These are phyloP conservation scores for Phrixothrix hirtus DNA, from an alignment of 2,888 invertebrate genomes.

Conservation along the genomic window DNA sequence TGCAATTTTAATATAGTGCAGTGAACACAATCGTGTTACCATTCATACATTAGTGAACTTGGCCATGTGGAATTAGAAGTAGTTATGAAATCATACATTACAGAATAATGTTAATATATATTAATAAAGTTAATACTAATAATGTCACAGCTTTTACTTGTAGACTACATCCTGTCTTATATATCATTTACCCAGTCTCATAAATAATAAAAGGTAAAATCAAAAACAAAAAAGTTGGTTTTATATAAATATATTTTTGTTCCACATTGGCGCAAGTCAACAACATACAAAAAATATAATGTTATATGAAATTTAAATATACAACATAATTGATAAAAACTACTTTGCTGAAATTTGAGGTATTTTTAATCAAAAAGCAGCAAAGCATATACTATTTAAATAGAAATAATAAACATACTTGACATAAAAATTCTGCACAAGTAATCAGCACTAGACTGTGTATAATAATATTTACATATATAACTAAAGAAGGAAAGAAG, in stretches of 20 bases:
- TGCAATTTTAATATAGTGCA: constrained; percentile 48
- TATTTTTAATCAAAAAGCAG: constrained; percentile 9
- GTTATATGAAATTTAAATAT: constrained; percentile 50
- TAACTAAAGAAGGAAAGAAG: constrained; percentile 38
- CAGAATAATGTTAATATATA: constrained; percentile 30
- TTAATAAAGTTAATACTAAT: constrained; percentile 30
- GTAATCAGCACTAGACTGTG: constrained; percentile 19
- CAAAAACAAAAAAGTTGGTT: constrained; percentile 40
- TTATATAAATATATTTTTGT: constrained; percentile 58
- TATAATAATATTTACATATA: constrained; percentile 13
- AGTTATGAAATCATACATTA: constrained; percentile 32
- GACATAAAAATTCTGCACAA: constrained; percentile 23
- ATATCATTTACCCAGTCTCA: too few relatives aligned
- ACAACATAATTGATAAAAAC: constrained; percentile 35
- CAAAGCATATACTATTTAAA: constrained; percentile 19
- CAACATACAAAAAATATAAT: constrained; percentile 58
- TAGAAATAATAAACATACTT: constrained; percentile 24
- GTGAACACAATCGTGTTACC: constrained; percentile 49
- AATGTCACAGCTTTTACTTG: constrained; percentile 14
- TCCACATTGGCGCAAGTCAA: constrained; percentile 59
- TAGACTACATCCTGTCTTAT: constrained; percentile 5
- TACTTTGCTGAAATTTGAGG: constrained; percentile 15
- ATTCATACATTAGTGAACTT: constrained; percentile 54
- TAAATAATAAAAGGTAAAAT: constrained; percentile 11
- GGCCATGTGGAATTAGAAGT: constrained; percentile 57